These are phyloP conservation scores for Plutomurus gul DNA, from an alignment of 1,140 invertebrate species.

Conservation along the genomic window DNA sequence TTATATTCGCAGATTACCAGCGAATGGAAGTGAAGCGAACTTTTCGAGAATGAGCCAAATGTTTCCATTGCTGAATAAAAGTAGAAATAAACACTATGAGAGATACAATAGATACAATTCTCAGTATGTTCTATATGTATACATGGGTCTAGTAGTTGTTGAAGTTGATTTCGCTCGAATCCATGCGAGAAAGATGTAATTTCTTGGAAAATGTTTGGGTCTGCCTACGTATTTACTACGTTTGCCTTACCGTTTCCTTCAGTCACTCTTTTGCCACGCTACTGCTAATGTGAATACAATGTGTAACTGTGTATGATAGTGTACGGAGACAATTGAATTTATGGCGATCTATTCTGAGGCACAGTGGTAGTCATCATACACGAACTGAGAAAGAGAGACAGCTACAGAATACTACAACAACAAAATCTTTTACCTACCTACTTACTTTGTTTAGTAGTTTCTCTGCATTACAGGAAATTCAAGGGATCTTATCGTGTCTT, in stretches of 20 bases:
- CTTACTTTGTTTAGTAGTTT: no score
- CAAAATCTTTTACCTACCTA: no score
- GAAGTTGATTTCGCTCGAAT: constrained; percentile 14
- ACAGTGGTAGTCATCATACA: background rate
- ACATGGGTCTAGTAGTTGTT: background rate
- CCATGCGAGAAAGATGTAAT: background rate
- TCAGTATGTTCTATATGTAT: background rate
- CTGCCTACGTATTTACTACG: no score
- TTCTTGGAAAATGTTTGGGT: constrained; percentile 23
- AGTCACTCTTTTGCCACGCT: no score
- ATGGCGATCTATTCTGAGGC: background rate
- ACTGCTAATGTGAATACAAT: background rate
- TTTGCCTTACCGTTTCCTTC: no score
- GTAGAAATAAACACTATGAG: background rate
- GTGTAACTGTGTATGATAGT: background rate
- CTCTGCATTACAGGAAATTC: no score
- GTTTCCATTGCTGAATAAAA: no score
- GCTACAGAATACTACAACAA: no score
- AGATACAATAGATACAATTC: background rate
- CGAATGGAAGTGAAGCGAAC: no score
- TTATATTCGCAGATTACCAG: no score
- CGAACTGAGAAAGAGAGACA: background rate
- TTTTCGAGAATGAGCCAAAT: no score
- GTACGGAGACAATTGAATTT: constrained; percentile 17
- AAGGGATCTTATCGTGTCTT: no score